These are phyloP conservation scores for Idris sp. DNA, from an alignment of 1,140 invertebrate species.

Conservation along the genomic window DNA sequence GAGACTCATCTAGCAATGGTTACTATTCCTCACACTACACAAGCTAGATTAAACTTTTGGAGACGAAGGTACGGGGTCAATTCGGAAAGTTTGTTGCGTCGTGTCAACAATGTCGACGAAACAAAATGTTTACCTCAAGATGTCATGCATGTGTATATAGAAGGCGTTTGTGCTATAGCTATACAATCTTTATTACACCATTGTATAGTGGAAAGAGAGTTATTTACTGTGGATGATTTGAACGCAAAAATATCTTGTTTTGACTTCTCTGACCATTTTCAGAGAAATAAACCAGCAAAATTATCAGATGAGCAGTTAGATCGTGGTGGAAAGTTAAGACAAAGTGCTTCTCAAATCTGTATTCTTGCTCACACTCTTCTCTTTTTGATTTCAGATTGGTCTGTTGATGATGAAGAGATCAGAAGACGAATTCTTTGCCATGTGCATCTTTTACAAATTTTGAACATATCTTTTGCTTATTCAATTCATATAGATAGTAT, in stretches of 20 bases:
- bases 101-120: constrained; percentile 34
- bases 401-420: not conserved
- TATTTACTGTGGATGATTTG: constrained; percentile 38
- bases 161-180: constrained; percentile 35
- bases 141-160: constrained; percentile 56
- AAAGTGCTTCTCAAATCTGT: constrained; percentile 4
- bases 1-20: constrained; percentile 31
- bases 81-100: constrained; percentile 15
- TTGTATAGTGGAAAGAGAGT: constrained; percentile 13
- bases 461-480: constrained; percentile 47
- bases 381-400: constrained; percentile 19
- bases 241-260: constrained; percentile 45
- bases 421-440: constrained; percentile 9
- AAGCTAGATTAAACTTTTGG: constrained; percentile 32
- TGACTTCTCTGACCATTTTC: constrained; percentile 4
- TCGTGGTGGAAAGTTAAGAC: not conserved
- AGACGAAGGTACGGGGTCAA: constrained; percentile 49
- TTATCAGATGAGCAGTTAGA: not conserved
- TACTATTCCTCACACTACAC: not conserved
- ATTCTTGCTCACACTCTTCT: constrained; percentile 10
- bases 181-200: constrained; percentile 12
- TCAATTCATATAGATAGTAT: constrained; percentile 33
- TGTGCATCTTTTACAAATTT: constrained; percentile 46
- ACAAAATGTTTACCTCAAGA: constrained; percentile 60
- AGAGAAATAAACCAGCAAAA: constrained; percentile 1